Percentiles rank a stretch among this genome's conserved stretches.
Conservation (phyloP, 1,140 invertebrate species). For the Microplitis demolitor region DNA sequence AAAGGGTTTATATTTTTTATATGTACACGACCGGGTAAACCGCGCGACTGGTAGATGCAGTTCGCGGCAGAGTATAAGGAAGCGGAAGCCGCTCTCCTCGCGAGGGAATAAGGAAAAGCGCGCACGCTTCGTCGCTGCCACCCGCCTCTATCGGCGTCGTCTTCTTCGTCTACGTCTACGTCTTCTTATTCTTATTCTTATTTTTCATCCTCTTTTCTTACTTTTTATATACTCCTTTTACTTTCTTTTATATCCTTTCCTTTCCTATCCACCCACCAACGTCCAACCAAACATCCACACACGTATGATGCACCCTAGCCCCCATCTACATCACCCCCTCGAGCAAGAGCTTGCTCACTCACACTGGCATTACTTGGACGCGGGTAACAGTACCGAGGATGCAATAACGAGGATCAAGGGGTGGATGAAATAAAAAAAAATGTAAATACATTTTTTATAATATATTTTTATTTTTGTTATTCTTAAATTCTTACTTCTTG, state of each 20-base stretch:
- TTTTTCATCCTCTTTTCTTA: constrained; percentile 8
- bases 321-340: too few species aligned
- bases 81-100: constrained; percentile 55
- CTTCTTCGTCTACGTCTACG: constrained; percentile 40
- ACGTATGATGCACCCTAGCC: too few species aligned
- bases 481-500: too few species aligned
- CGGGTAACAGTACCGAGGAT: constrained; percentile 8
- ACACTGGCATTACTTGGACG: constrained; percentile 4
- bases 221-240: constrained; percentile 7
- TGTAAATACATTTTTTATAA: background rate
- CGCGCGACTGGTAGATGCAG: constrained; percentile 62
- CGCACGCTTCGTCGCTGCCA: constrained; percentile 57
- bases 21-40: constrained; percentile 56
- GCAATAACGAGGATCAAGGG: constrained; percentile 4
- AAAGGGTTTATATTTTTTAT: constrained; percentile 46
- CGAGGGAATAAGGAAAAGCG: constrained; percentile 54
- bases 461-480: background rate
- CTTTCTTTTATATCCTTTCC: constrained; percentile 12
- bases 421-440: too few species aligned
- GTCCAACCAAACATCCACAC: constrained; percentile 11
- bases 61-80: constrained; percentile 60
- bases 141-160: constrained; percentile 47
- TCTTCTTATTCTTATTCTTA: constrained; percentile 29
- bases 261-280: background rate
- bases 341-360: too few species aligned